Base-by-base conservation (phyloP, 2,888 invertebrate genomes). In the Ceramica pisi region DNA sequence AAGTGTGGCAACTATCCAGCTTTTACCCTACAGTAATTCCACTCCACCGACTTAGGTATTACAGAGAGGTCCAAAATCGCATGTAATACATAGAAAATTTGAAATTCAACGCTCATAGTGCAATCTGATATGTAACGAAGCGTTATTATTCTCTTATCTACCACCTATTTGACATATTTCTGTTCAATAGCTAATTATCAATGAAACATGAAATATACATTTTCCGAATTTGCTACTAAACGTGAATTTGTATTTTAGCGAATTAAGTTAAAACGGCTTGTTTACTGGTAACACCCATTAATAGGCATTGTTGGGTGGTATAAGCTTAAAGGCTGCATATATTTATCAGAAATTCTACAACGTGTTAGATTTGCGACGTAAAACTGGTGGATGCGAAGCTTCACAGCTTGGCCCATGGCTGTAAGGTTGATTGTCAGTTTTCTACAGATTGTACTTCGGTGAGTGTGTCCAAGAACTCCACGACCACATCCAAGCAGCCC, bases 111-210 rank as follows among this genome's bases (percentile, higher is more conserved):
- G 38, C 31, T 46, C 67, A 48, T 71, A 48, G 10, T 26, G 21
- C 61, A 23, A 63, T 65, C 75, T 31, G 78, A 78, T 66, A 69
- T 23, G 2, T 31, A 56, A 21, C 10, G n/a, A 14, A 35, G 2
- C 26, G 10, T 35, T 50, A 48, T 59, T 63, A 74, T 44, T 50
- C 63, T 31, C 57, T 78, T 78, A 79, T 81, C 68, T 59, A 53
- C n/a, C 12, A 79, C 63, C 71, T 73, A 68, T 80, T 71, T 72
- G 70, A 76, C 65, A 68, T 60, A 67, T 72, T 79, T 67, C 71
- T 48, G 70, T 56, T 53, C 59, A 68, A 55, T 62, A 66, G 50
- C 80, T 68, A 62, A 80, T 78, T 78, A 62, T 55, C 41, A 26
- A 60, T 81, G 48, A 38, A 53, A 41, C 44, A 46, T 31, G 41